phyloP scores from a whole-genome alignment of 2,888 invertebrate genomes.

The Amphipoea lucens region DNA sequence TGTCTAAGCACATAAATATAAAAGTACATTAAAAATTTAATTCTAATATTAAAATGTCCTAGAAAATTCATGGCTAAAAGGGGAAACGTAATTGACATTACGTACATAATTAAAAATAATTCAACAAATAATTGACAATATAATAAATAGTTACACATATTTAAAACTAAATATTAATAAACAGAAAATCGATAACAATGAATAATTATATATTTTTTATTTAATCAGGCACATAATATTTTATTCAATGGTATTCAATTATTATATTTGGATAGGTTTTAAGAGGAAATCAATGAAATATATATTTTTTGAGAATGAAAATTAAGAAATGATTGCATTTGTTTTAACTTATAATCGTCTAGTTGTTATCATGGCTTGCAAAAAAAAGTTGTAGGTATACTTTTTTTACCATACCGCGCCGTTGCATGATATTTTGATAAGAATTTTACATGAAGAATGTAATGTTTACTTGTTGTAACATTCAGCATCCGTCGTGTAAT shows the following conservation, averaged over 20 bases:
- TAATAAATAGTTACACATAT: conserved; percentile 64
- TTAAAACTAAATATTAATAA: conserved; percentile 58
- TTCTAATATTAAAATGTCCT: conserved; percentile 37
- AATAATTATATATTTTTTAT: conserved; percentile 54
- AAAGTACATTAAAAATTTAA: conserved; percentile 30
- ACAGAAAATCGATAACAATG: conserved; percentile 65
- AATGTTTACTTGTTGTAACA: background rate
- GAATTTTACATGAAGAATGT: background rate
- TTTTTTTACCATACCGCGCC: conserved; percentile 35
- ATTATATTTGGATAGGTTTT: conserved; percentile 51
- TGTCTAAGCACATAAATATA: conserved; percentile 13
- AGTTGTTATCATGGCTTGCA: background rate
- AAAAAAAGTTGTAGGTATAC: conserved; percentile 8
- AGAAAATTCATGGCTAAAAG: conserved; percentile 42
- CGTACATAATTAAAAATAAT: conserved; percentile 54
- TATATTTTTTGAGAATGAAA: conserved; percentile 7
- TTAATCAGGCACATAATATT: conserved; percentile 67
- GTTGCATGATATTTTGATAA: background rate
- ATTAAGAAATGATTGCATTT: background rate
- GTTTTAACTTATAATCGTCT: background rate
- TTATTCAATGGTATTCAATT: conserved; percentile 63
- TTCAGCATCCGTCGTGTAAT: background rate
- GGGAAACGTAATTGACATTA: conserved; percentile 42
- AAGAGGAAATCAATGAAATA: conserved; percentile 13
- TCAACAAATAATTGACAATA: conserved; percentile 63